Conservation (phyloP, 1,140 invertebrate species). For the Lanistes nyassanus region DNA sequence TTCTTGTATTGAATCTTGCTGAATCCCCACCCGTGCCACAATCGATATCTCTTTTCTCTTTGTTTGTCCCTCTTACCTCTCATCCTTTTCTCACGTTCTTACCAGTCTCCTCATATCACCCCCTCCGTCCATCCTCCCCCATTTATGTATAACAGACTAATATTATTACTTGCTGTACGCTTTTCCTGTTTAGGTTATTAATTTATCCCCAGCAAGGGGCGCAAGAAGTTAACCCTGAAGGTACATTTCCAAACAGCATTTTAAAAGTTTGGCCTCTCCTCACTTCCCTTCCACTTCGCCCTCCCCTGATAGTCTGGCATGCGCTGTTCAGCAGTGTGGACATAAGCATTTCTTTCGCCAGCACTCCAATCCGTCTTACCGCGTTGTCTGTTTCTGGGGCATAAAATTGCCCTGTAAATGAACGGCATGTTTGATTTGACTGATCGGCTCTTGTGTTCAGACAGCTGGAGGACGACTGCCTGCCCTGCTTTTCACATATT, state of each 20-base stretch:
- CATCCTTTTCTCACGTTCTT: neutral
- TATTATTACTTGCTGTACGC: neutral
- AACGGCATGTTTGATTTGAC: neutral
- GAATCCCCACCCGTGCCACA: neutral
- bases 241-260: no score
- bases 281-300: neutral
- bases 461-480: no score
- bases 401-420: neutral
- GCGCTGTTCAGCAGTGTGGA: neutral
- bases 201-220: no score
- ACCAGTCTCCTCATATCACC: neutral
- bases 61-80: neutral
- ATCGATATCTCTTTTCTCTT: neutral
- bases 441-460: neutral
- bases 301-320: neutral
- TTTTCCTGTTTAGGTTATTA: neutral
- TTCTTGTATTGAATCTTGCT: neutral
- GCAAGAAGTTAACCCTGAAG: no score
- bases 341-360: no score
- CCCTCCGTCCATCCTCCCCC: neutral
- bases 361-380: no score
- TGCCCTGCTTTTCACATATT: no score
- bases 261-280: no score
- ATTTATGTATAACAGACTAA: neutral
- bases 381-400: no score